These are phyloP conservation scores for Syngnathus scovelli DNA, from an alignment of 2,113 vertebrate species.

Conservation along the genomic window DNA sequence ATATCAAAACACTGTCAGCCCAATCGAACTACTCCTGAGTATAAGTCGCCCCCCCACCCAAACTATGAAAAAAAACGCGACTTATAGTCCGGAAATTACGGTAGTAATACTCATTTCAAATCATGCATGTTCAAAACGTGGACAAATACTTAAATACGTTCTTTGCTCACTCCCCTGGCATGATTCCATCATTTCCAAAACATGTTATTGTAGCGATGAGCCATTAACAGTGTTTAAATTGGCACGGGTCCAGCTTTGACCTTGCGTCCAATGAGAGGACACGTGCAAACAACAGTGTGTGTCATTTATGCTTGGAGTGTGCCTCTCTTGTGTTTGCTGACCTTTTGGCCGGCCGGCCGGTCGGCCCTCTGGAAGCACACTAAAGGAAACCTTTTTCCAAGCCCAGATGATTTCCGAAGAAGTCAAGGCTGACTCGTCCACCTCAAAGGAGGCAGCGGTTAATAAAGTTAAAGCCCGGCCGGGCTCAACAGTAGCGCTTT, in stretches of 20 bases:
- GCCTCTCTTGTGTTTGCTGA: conserved; percentile 29
- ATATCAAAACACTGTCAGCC: too few species aligned
- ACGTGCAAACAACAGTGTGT: conserved; percentile 34
- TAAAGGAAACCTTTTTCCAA: background rate
- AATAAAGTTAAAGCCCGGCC: conserved; percentile 48
- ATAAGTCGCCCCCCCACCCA: too few species aligned
- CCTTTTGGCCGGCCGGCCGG: conserved; percentile 37
- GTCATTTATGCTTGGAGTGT: conserved; percentile 33
- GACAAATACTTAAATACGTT: too few species aligned
- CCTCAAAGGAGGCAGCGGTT: conserved; percentile 46
- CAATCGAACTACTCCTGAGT: too few species aligned
- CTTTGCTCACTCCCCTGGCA: background rate
- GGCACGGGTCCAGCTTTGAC: conserved; percentile 37
- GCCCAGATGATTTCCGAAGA: conserved; percentile 36
- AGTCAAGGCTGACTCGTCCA: conserved; percentile 26
- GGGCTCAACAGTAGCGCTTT: conserved; percentile 30
- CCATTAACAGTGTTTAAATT: conserved; percentile 17
- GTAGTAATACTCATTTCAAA: too few species aligned
- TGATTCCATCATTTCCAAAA: background rate
- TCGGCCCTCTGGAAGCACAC: conserved; percentile 9
- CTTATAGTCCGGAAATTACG: too few species aligned
- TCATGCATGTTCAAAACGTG: too few species aligned
- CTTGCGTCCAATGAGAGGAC: conserved; percentile 42
- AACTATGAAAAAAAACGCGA: too few species aligned
- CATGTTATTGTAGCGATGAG: conserved; percentile 27